Percentiles rank a stretch among this genome's conserved stretches.
Conservation (phyloP, 1,140 invertebrate genomes). For the Philopotamus ludificatus region DNA sequence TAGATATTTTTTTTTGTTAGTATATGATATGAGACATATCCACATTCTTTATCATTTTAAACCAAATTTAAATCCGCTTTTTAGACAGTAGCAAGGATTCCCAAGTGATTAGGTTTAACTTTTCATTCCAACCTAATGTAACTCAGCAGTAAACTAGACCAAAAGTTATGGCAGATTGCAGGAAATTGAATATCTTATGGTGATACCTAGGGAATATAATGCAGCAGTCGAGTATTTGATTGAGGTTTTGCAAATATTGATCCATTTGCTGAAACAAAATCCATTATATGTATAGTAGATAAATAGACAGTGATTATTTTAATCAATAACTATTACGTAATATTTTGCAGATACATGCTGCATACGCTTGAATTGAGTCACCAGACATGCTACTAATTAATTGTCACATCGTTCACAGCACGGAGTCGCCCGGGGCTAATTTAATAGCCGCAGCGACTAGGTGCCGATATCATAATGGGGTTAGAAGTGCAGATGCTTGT, state of each 20-base stretch:
- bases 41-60: background rate
- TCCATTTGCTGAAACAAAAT: no score
- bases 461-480: background rate
- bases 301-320: no score
- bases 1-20: background rate
- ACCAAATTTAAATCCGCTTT: background rate
- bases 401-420: background rate
- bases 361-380: no score
- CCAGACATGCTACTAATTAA: no score
- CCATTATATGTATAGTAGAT: no score
- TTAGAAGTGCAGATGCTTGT: background rate
- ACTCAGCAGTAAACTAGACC: conserved; percentile 15
- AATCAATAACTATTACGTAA: no score
- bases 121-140: conserved; percentile 16
- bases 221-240: conserved; percentile 5
- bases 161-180: conserved; percentile 17
- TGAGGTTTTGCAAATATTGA: no score
- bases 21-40: background rate
- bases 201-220: conserved; percentile 5
- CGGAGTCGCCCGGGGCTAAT: background rate
- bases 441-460: background rate
- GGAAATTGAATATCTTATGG: conserved; percentile 27
- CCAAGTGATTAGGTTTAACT: conserved; percentile 11
- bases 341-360: no score
- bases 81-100: background rate